Evolutionary conservation across 1,140 invertebrate genomes (phyloP), one percentile per base, ranked within the genome.

Genomic region (Parapsyche elsis): DNA sequence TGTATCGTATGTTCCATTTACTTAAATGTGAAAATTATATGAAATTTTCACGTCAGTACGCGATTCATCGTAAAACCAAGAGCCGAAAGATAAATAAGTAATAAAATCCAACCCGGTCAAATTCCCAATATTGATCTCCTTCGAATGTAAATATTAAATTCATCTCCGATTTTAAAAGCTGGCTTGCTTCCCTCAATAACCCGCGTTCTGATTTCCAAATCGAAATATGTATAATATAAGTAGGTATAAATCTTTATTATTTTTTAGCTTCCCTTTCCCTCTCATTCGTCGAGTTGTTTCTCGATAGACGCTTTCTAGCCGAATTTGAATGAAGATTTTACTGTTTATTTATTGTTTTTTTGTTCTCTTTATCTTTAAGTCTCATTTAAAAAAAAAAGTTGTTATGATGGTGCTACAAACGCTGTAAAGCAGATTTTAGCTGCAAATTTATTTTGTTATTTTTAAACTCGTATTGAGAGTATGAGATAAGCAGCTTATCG

Each of bases 71-170:
- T 1, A 19, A 61, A 19, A 61, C 9, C 19, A n/a, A 14, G 16
- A 61, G n/a, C 19, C 16, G 57, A 9, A 38, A 61, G 57, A 61
- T 21, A 21, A 61, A 61, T 61, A 53, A 53, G 49, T n/a, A 53
- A 61, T 61, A 61, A 61, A 19, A 38, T 19, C 21, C 14, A 21
- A 9, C 57, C 16, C 49, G 57, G 16, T 61, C 57, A 61, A 61
- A 21, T 61, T 61, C 21, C 16, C 57, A 61, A 61, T 61, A 61
- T 61, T 61, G 57, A 61, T 61, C 57, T 9, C 0, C 16, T 61
- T n/a, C 57, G 57, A 61, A 9, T 19, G 57, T 61, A 61, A 61
- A 61, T 61, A 61, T 61, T 61, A 61, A 61, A 61, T 61, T 61
- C 57, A n/a, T 21, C 57, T 61, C 16, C 0, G 14, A 19, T 61